Evolutionary conservation across 2,888 invertebrate genomes (phyloP).

Genomic region (Pterobdella sp.): DNA sequence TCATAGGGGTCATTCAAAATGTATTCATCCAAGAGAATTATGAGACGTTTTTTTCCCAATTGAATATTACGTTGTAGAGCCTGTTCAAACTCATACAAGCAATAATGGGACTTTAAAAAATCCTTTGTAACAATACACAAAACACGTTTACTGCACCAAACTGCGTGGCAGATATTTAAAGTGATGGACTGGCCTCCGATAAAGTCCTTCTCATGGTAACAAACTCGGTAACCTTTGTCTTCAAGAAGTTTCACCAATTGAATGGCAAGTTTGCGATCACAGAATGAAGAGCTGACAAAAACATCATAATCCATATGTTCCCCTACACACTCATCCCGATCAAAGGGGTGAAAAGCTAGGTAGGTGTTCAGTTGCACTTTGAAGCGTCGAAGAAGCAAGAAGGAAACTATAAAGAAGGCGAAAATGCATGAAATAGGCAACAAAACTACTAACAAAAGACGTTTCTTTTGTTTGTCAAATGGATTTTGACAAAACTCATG

Average conservation of each 20-base stretch:
- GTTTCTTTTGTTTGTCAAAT: not conserved
- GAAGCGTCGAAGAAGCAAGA: constrained; percentile 11
- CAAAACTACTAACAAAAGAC: not conserved
- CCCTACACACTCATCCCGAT: constrained; percentile 32
- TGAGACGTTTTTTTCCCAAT: constrained; percentile 17
- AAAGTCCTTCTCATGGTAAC: constrained; percentile 39
- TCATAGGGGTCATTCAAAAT: not conserved
- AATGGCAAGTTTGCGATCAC: constrained; percentile 30
- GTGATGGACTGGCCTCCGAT: constrained; percentile 38
- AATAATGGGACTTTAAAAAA: constrained; percentile 39
- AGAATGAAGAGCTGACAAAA: constrained; percentile 40
- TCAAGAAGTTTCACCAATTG: constrained; percentile 34
- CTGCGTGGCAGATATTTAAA: constrained; percentile 38
- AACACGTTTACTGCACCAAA: constrained; percentile 38
- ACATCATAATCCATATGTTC: constrained; percentile 38
- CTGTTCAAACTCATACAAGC: constrained; percentile 40
- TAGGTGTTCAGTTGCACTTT: constrained; percentile 28
- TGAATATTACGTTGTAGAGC: constrained; percentile 32
- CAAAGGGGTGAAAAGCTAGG: constrained; percentile 32
- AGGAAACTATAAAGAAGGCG: not conserved
- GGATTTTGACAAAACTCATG: constrained; percentile 20
- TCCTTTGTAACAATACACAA: constrained; percentile 36
- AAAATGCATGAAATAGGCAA: not conserved
- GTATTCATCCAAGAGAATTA: constrained; percentile 26
- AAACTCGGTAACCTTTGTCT: constrained; percentile 34